Conservation (phyloP, 2,888 invertebrate species). For the Coleophora deauratella region DNA sequence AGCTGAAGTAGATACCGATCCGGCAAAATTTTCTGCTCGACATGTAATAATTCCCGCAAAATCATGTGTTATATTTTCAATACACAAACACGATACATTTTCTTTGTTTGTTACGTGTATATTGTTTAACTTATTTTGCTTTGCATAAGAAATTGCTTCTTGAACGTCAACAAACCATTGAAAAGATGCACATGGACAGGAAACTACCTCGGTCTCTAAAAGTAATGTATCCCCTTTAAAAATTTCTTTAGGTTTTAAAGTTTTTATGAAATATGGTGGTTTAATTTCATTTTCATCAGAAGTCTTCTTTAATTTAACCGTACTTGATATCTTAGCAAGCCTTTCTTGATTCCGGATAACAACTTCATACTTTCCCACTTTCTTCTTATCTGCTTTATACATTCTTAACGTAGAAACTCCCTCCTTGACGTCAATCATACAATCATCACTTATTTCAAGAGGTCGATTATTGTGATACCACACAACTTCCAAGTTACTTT, state of each 20-base stretch:
- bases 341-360: slow-evolving; percentile 84
- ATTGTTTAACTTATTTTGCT: slow-evolving; percentile 77
- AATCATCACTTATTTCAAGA: slow-evolving; percentile 77
- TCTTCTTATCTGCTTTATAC: slow-evolving; percentile 79
- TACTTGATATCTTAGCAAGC: slow-evolving; percentile 86
- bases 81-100: slow-evolving; percentile 85
- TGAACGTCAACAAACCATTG: slow-evolving; percentile 88
- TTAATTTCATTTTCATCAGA: slow-evolving; percentile 74
- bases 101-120: slow-evolving; percentile 81
- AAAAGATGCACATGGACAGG: slow-evolving; percentile 86
- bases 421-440: slow-evolving; percentile 73
- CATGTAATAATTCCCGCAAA: slow-evolving; percentile 87
- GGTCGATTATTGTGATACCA: slow-evolving; percentile 91
- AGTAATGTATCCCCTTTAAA: slow-evolving; percentile 82
- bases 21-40: slow-evolving; percentile 91
- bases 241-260: slow-evolving; percentile 77
- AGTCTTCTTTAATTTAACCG: slow-evolving; percentile 82
- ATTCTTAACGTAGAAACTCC: slow-evolving; percentile 79
- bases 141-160: slow-evolving; percentile 73
- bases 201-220: slow-evolving; percentile 83
- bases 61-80: slow-evolving; percentile 81
- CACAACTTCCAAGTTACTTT: slow-evolving; percentile 79
- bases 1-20: slow-evolving; percentile 90
- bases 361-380: slow-evolving; percentile 92
- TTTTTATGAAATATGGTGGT: slow-evolving; percentile 83